Evolutionary conservation across 92 coral and sea anemone genomes (phyloP).

Genomic region (Diadumene lineata): DNA sequence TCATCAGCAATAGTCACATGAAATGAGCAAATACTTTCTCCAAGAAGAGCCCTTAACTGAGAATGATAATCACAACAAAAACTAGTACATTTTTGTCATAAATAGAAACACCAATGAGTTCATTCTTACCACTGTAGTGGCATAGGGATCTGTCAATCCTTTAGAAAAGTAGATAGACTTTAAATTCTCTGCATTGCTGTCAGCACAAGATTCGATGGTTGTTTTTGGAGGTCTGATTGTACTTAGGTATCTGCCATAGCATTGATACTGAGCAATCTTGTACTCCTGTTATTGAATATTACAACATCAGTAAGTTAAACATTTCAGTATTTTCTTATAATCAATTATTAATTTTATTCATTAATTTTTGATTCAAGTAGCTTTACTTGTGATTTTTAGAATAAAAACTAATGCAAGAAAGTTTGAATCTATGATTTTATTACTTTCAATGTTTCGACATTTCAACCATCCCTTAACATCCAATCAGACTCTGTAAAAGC

Average conservation of each 20-base stretch:
- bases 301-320: not conserved
- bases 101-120: not conserved
- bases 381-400: too few species aligned
- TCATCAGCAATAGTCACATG: slow-evolving; percentile 69
- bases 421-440: too few species aligned
- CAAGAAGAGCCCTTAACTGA: slow-evolving; percentile 77
- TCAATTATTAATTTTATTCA: not conserved
- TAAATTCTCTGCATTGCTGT: slow-evolving; percentile 48
- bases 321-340: not conserved
- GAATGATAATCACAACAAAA: slow-evolving; percentile 1
- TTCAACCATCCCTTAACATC: too few species aligned
- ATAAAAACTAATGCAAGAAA: too few species aligned
- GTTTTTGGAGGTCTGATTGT: slow-evolving; percentile 45
- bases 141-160: slow-evolving; percentile 59
- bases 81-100: not conserved
- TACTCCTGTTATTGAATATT: slow-evolving; percentile 63
- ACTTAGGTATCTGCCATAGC: slow-evolving; percentile 82
- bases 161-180: slow-evolving; percentile 52
- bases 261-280: slow-evolving; percentile 87
- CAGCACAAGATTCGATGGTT: slow-evolving; percentile 62
- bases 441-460: too few species aligned
- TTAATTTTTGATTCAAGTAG: too few species aligned
- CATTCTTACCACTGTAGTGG: slow-evolving; percentile 61
- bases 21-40: slow-evolving; percentile 80
- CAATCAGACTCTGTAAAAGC: too few species aligned